These are phyloP conservation scores for Aleiodes testaceus DNA, from an alignment of 2,888 invertebrate genomes.

Conservation along the genomic window DNA sequence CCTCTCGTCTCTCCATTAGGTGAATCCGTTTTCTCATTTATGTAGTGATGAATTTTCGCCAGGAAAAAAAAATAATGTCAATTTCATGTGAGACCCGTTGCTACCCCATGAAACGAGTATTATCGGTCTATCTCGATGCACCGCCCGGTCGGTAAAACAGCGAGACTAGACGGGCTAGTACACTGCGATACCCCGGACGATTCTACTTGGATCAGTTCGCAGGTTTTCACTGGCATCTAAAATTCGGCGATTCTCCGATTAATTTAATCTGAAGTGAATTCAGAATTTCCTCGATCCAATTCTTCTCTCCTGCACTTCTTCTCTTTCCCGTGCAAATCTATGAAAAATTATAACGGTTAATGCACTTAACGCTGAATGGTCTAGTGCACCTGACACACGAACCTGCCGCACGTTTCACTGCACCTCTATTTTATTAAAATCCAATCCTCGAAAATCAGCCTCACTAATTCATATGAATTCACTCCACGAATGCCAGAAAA, in stretches of 20 bases:
- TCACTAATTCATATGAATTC: no score
- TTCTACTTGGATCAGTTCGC: constrained; percentile 13
- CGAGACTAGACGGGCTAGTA: constrained; percentile 8
- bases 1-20: neutral
- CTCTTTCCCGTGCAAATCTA: neutral
- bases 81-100: constrained; percentile 10
- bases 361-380: constrained; percentile 32
- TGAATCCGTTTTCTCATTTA: neutral
- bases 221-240: constrained; percentile 11
- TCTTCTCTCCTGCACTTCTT: neutral
- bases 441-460: no score
- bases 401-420: constrained; percentile 13
- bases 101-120: constrained; percentile 33
- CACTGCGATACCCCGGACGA: constrained; percentile 28
- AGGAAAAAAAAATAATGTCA: neutral
- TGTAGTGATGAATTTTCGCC: no score
- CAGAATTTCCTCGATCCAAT: neutral
- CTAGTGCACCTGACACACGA: constrained; percentile 32
- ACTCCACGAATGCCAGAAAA: neutral
- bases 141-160: constrained; percentile 43
- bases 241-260: neutral
- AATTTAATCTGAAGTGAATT: no score
- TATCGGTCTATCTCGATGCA: constrained; percentile 41
- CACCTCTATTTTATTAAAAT: constrained; percentile 1
- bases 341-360: neutral